These are phyloP conservation scores for Drosophila tani DNA, from an alignment of 1,140 invertebrate genomes.

Conservation along the genomic window DNA sequence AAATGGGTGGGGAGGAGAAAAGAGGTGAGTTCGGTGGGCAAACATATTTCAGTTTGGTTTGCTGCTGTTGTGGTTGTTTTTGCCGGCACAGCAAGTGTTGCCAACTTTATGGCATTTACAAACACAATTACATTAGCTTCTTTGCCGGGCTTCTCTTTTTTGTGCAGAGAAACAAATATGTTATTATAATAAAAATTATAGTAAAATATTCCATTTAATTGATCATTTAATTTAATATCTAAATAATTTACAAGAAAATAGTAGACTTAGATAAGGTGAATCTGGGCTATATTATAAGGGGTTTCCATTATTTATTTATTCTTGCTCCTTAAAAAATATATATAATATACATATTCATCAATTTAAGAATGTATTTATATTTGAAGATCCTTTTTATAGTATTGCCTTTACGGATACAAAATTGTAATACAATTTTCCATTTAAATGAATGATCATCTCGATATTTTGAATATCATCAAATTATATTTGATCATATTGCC, in stretches of 20 bases:
- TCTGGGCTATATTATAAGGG: neutral
- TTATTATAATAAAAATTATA: no score
- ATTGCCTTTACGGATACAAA: no score
- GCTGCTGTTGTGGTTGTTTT: conserved; percentile 29
- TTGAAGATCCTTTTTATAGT: neutral
- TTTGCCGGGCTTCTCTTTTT: conserved; percentile 44
- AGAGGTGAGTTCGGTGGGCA: conserved; percentile 29
- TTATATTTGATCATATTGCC: no score
- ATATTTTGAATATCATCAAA: neutral
- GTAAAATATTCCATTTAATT: no score
- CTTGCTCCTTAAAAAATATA: neutral
- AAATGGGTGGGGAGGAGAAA: conserved; percentile 14
- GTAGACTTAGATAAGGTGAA: no score
- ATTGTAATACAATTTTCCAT: no score
- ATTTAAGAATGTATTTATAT: neutral
- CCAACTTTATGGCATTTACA: conserved; percentile 84
- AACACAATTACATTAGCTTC: conserved; percentile 80
- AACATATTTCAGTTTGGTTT: conserved; percentile 65
- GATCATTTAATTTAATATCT: no score
- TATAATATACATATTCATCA: neutral
- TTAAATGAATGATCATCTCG: no score
- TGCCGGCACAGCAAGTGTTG: conserved; percentile 79
- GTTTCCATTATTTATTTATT: neutral
- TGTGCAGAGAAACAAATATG: neutral
- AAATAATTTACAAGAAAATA: no score